Evolutionary conservation across 1,140 invertebrate species (phyloP), one percentile per base, ranked within the genome.

Genomic region (Drosophila biarmipes): DNA sequence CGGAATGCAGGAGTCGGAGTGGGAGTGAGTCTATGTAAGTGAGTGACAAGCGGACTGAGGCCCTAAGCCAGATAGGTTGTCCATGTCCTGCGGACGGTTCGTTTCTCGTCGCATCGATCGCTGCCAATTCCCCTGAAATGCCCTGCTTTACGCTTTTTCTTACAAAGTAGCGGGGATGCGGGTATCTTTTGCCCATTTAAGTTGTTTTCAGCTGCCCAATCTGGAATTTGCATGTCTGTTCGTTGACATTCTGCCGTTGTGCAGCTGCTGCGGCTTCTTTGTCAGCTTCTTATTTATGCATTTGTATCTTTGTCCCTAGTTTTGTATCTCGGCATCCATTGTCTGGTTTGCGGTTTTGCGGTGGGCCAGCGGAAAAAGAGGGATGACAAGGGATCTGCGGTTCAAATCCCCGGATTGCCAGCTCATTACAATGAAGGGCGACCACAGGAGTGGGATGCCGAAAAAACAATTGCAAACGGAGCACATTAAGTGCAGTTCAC

Each of bases 401-500:
- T 40, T 40, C 53, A 29, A 68, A 55, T 43, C 66, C 34, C 45
- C 52, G 14, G 34, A 43, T 52, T 12, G 45, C 45, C 24, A 15
- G 59, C 71, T 56, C 71, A 74, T 66, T 74, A 75, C 72, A 75
- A 75, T 74, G 52, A 52, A 66, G 52, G 40, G 59, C 40, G 49
- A 67, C 53, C 53, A 27, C 68, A 72, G 49, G n/a, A 73, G 51
- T 43, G 19, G 24, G 19, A 34, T 19, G 29, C 45, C 51, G 6
- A 48, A 74, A 75, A 77, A 77, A 53, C 68, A 67, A 64, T 58
- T 71, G 59, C 72, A 63, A 64, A 35, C 69, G 24, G 38, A 45
- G 64, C 49, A 67, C 80, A 86, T 82, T 86, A 82, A 75, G 57
- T 78, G 74, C 82, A 87, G 68, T 75, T 85, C 67, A 73, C 56